phyloP scores from a whole-genome alignment of 2,888 invertebrate species.

The Rhagonycha lutea region DNA sequence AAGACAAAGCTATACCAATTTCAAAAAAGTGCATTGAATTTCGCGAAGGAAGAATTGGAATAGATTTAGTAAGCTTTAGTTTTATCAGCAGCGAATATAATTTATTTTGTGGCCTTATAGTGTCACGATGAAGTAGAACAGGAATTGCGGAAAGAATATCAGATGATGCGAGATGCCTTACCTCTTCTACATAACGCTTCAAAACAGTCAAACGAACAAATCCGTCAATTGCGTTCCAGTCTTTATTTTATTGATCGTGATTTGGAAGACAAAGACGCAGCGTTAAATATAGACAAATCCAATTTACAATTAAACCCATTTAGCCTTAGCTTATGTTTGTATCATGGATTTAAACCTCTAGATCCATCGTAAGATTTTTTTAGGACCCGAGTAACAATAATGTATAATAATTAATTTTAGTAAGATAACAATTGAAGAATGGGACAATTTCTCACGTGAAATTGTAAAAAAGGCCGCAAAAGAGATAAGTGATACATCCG shows the following conservation, averaged over 20 bases:
- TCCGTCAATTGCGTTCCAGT: slow-evolving; percentile 78
- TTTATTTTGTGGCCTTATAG: slow-evolving; percentile 31
- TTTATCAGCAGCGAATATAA: background rate
- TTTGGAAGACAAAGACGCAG: slow-evolving; percentile 79
- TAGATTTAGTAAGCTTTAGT: slow-evolving; percentile 66
- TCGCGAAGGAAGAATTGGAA: slow-evolving; percentile 77
- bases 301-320: slow-evolving; percentile 72
- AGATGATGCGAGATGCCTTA: slow-evolving; percentile 70
- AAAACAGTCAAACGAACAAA: slow-evolving; percentile 81
- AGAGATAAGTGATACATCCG: slow-evolving; percentile 75
- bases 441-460: slow-evolving; percentile 71
- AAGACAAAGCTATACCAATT: slow-evolving; percentile 66
- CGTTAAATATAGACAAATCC: slow-evolving; percentile 74
- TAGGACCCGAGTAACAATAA: background rate
- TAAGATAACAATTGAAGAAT: slow-evolving; percentile 69
- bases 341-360: slow-evolving; percentile 67
- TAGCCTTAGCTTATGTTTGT: slow-evolving; percentile 70
- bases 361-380: slow-evolving; percentile 58
- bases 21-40: slow-evolving; percentile 77
- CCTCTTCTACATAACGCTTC: slow-evolving; percentile 69
- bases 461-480: slow-evolving; percentile 73
- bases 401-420: slow-evolving; percentile 33
- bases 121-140: slow-evolving; percentile 77
- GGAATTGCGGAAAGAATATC: slow-evolving; percentile 78
- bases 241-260: slow-evolving; percentile 84